Conservation (phyloP, 2,888 invertebrate genomes). For the Mythimna loreyi region DNA sequence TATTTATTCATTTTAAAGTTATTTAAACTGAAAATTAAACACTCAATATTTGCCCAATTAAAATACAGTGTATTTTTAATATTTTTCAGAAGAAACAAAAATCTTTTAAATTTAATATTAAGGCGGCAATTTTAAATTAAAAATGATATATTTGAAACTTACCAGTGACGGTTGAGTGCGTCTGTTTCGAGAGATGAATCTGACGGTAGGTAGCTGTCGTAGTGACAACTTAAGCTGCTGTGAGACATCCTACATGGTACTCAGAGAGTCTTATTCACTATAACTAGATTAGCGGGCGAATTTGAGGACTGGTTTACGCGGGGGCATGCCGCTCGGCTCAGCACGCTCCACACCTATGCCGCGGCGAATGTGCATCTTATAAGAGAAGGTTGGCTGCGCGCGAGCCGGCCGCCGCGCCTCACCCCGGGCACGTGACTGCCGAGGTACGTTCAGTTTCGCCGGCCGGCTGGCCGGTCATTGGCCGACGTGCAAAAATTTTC, state of each 20-base stretch:
- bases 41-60: background rate
- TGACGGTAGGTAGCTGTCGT: conserved; percentile 88
- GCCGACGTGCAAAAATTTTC: conserved; percentile 84
- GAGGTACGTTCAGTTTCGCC: conserved; percentile 83
- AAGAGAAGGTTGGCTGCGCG: conserved; percentile 88
- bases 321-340: conserved; percentile 85
- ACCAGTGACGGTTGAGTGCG: conserved; percentile 89
- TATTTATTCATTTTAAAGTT: background rate
- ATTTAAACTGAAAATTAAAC: too few species aligned
- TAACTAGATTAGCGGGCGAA: conserved; percentile 78
- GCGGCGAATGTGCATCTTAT: conserved; percentile 89
- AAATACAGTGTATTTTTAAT: background rate
- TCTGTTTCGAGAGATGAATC: conserved; percentile 89
- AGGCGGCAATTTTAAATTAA: conserved; percentile 12
- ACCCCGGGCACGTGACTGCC: conserved; percentile 91
- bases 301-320: conserved; percentile 76
- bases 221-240: conserved; percentile 89
- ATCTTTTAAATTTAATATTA: background rate
- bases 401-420: conserved; percentile 88
- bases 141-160: conserved; percentile 69
- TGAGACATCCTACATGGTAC: conserved; percentile 91
- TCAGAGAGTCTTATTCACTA: conserved; percentile 82
- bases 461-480: conserved; percentile 88
- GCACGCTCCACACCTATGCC: conserved; percentile 88
- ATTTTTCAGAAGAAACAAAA: background rate